Base-by-base conservation (phyloP, 2,888 invertebrate genomes). In the Microplitis manilae region DNA sequence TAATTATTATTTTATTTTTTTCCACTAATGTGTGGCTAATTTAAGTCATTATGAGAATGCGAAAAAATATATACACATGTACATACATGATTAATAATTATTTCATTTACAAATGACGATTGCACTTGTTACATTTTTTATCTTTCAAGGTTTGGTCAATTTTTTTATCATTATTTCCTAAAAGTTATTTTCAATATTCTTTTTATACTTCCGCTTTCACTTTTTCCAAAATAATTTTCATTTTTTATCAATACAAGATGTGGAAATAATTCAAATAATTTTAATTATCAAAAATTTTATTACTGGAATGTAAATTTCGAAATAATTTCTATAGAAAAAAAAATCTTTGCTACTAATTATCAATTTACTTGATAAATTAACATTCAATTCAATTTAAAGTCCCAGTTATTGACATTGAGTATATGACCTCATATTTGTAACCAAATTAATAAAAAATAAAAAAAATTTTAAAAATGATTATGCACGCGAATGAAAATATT, bases 41-140 rank as follows among this genome's bases (percentile, higher is more conserved):
- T 70, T 60, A 70, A 71, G 30, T 72, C 40, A 59, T 76, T 76
- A 76, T 61, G 72, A 73, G 67, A 76, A 72, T 72, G 76, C 76
- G 68, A 76, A 61, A 72, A 67, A 72, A 76, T 76, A 76, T 76
- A 72, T 76, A 76, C 68, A 76, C 68, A 68, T 76, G 68, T 67
- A 72, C 72, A 76, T 76, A 76, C 72, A 76, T 72, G 40, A 76
- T 68, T 72, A 38, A 60, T 50, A 41, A 72, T 60, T 41, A 40
- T 39, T 62, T 30, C 61, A 40, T n/a, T 68, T 41, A 68, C 40
- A 72, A 62, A 72, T 72, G 60, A 76, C 76, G 61, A 76, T 68
- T 72, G 72, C 39, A 17, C 67, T 59, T 76, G 17, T 68, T 15
- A 39, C 50, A 15, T 17, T 41, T 59, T 71, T 62, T 50, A 50